Conservation (phyloP, 2,797 vertebrate genomes). For the Ambastaia sidthimunki region DNA sequence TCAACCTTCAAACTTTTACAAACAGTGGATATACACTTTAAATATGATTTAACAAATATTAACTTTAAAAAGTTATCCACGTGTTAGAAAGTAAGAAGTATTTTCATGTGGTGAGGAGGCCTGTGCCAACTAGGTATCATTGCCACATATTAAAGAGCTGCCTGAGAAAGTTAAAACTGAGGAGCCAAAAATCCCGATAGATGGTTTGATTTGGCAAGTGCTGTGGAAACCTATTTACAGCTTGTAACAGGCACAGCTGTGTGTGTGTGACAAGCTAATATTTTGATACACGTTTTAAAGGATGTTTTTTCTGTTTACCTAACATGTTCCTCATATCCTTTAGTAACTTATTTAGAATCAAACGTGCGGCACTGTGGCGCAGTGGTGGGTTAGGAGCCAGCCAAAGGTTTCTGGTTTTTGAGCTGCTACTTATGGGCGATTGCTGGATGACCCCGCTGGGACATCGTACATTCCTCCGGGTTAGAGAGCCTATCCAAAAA, state of each 20-base stretch:
- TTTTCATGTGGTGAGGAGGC: conserved; percentile 57
- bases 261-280: conserved; percentile 55
- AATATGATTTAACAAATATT: conserved; percentile 59
- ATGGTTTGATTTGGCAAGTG: conserved; percentile 59
- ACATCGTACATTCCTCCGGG: conserved; percentile 46
- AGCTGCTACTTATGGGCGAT: conserved; percentile 39
- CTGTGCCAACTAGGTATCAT: conserved; percentile 50
- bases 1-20: conserved; percentile 14
- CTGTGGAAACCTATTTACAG: conserved; percentile 57
- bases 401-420: conserved; percentile 55
- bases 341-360: conserved; percentile 56
- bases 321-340: conserved; percentile 55
- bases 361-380: conserved; percentile 43
- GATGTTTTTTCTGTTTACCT: conserved; percentile 58
- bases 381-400: conserved; percentile 53
- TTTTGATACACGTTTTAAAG: conserved; percentile 58
- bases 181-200: conserved; percentile 54
- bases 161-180: conserved; percentile 59
- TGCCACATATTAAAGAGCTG: conserved; percentile 57
- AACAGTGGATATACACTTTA: conserved; percentile 52
- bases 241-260: conserved; percentile 51
- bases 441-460: conserved; percentile 53
- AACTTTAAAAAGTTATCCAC: conserved; percentile 56
- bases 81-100: conserved; percentile 54
- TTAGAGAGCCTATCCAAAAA: conserved; percentile 47